These are phyloP conservation scores for Oreotrochilus melanogaster DNA, from an alignment of 2,113 vertebrate genomes.

Conservation along the genomic window DNA sequence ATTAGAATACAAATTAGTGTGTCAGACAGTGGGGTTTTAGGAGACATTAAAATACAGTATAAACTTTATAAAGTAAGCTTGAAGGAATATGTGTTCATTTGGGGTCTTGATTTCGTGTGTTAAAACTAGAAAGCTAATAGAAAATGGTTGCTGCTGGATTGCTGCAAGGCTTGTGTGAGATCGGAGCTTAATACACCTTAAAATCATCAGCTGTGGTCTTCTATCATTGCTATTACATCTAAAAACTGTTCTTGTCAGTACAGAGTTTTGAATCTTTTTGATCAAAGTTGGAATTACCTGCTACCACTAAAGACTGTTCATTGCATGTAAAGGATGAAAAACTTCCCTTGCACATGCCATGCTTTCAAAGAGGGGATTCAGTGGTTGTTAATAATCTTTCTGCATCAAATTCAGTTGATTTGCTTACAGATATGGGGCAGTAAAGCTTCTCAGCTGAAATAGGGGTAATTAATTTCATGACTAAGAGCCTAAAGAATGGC, in stretches of 20 bases:
- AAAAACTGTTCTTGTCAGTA: neutral
- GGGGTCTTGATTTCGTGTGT: neutral
- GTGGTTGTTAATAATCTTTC: neutral
- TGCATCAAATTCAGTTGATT: neutral
- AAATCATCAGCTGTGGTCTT: neutral
- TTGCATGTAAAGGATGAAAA: neutral
- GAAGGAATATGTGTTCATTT: neutral
- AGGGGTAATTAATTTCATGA: neutral
- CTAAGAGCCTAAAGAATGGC: neutral
- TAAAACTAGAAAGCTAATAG: neutral
- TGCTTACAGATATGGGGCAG: neutral
- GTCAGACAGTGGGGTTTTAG: neutral
- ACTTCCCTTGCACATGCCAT: rapidly evolving
- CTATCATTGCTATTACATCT: neutral
- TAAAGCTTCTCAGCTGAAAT: neutral
- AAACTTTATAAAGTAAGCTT: neutral
- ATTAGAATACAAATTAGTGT: neutral
- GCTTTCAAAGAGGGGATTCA: neutral
- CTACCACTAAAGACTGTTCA: neutral
- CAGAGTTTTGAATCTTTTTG: neutral
- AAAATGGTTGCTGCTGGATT: neutral
- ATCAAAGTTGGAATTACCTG: neutral
- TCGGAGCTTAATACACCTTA: neutral
- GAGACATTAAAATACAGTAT: neutral
- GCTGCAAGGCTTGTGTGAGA: neutral